A percentile compares a stretch with the other conserved stretches of the same genome.
These are phyloP conservation scores for Agonopterix arenella DNA, from an alignment of 2,888 invertebrate species.

Conservation along the genomic window DNA sequence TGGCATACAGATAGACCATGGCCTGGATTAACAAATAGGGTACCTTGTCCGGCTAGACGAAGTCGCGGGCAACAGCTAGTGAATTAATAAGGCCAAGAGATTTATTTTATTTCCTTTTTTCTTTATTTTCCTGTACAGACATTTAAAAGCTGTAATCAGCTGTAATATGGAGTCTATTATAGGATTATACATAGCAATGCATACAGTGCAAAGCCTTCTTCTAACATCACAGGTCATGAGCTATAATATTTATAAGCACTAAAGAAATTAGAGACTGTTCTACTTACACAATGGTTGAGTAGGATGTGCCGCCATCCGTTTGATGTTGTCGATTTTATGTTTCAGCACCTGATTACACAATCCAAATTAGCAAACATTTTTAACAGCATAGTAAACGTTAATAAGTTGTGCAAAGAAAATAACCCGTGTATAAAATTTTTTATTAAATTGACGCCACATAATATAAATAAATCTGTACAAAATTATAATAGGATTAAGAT, in stretches of 20 bases:
- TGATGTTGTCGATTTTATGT: slow-evolving; percentile 95
- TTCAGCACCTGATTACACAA: slow-evolving; percentile 86
- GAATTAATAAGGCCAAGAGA: too few relatives aligned
- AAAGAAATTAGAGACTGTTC: neutral
- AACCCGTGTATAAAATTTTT: slow-evolving; percentile 1
- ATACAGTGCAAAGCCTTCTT: too few relatives aligned
- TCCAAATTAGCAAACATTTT: slow-evolving; percentile 10
- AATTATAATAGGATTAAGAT: neutral
- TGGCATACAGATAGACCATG: too few relatives aligned
- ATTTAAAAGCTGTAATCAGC: too few relatives aligned
- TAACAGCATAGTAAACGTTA: neutral
- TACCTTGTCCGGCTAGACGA: too few relatives aligned
- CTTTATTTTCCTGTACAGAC: too few relatives aligned
- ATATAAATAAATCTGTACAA: slow-evolving; percentile 1
- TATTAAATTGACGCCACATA: slow-evolving; percentile 3
- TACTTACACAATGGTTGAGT: slow-evolving; percentile 95
- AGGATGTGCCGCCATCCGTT: slow-evolving; percentile 97
- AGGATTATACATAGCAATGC: too few relatives aligned
- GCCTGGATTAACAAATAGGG: too few relatives aligned
- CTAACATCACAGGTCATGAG: too few relatives aligned
- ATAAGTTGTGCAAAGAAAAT: slow-evolving; percentile 1
- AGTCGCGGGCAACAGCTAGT: too few relatives aligned
- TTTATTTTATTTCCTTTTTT: too few relatives aligned
- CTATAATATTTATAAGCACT: neutral
- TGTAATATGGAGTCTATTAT: too few relatives aligned